Evolutionary conservation across 2,113 vertebrate species (phyloP), one percentile per base, ranked within the genome.

Genomic region (Polyodon spathula): DNA sequence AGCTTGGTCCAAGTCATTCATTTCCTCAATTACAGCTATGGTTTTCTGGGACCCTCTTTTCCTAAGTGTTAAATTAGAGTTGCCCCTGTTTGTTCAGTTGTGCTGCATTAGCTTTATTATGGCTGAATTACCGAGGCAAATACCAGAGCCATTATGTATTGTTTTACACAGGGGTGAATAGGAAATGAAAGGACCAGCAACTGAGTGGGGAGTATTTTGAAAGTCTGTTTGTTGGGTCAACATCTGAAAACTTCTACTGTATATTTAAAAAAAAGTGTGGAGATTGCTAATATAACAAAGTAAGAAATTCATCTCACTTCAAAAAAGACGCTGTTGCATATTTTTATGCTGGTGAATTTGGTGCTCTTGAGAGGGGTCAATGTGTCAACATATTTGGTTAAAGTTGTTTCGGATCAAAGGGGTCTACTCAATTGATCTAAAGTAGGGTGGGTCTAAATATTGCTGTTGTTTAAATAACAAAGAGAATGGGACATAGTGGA

Each of bases 31-130:
- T 71, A 70, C 56, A 42, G 27, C 37, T 40, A 54, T 63, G 52
- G 17, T 60, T 55, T 57, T 27, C 53, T 50, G 42, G 64, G 52
- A 40, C 48, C 37, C 41, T 48, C 44, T 39, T 54, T 57, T 54
- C 54, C 56, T 60, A 61, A n/a, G 63, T 55, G 66, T 63, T 54
- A 54, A 57, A 68, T 66, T 77, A 86, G 75, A 73, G 76, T 73
- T 71, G 76, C 67, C 69, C 0, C 15, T 90, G 82, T 92, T 93
- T 93, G 75, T 87, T 90, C 88, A 90, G 88, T 93, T 93, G 89
- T 83, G 84, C 69, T 73, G 71, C 78, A 89, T 93, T 92, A 92
- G 69, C 71, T 78, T 66, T 63, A 86, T 68, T 54, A 75, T 76
- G 68, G 72, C 78, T 74, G 68, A 71, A 76, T 76, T 72, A 75